Base-by-base conservation (phyloP, 2,888 invertebrate species). In the Tortricodes alternella region DNA sequence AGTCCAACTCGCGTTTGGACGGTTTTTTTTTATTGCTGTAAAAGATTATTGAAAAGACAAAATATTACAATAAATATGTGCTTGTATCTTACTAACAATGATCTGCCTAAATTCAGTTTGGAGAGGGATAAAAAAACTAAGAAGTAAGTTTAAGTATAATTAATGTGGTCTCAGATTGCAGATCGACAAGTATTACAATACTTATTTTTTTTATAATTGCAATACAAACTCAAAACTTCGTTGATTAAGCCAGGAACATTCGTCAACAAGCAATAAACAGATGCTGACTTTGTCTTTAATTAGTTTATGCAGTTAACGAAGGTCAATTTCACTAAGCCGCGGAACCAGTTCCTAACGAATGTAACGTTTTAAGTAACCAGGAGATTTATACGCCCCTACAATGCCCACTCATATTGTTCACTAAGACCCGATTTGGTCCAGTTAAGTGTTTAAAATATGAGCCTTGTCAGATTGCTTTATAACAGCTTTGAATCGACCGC, bases 381-480 rank as follows among this genome's bases (percentile, higher is more conserved):
- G 62, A 71, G 69, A 68, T 61, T 71, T 70, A 68, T 62, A 74
- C 78, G 76, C 77, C 78, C 67, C 76, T 72, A 79, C 76, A 75
- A 76, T 77, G 65, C 77, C 78, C 76, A 80, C 77, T 74, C 76
- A 71, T 68, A 77, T 73, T 74, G 71, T 75, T 68, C 61, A 60
- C 59, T 62, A 64, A 61, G 46, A 18, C 65, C 68, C 60, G 71
- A 73, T 73, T 71, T 62, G 67, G 64, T 64, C 58, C 63, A 70
- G 73, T 85, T 80, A 76, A 83, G 77, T 65, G 73, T 70, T 65
- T 81, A 76, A 83, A 75, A 80, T 81, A 83, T 76, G 73, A 72
- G 64, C 55, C 60, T 73, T 77, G 78, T 78, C 78, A 74, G 67
- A 70, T 65, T 66, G 67, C 69, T 70, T 68, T 69, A 64, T 65